Evolutionary conservation across 1,140 invertebrate genomes (phyloP).

Genomic region (Aphis gossypii): DNA sequence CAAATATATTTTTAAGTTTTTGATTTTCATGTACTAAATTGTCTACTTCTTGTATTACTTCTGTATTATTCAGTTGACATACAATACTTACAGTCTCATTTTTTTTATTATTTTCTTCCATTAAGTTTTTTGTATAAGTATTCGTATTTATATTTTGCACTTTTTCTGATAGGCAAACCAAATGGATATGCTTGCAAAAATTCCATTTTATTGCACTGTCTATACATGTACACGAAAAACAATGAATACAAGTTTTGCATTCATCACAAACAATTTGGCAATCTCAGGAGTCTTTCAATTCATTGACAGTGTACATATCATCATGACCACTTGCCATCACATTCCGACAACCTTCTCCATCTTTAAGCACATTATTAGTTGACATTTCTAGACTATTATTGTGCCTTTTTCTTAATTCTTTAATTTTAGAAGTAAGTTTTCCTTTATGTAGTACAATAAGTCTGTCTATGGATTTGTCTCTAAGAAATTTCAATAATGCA

Average conservation of each 20-base stretch:
- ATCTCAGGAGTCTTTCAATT: constrained; percentile 10
- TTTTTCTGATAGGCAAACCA: background rate
- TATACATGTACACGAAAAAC: background rate
- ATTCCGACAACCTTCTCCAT: background rate
- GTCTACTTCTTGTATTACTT: background rate
- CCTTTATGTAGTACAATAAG: no score
- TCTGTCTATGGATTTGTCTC: no score
- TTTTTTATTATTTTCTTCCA: background rate
- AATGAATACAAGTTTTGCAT: constrained; percentile 15
- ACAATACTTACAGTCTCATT: background rate
- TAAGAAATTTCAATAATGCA: no score
- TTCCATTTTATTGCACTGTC: constrained; percentile 3
- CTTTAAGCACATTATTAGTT: background rate
- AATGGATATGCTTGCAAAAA: background rate
- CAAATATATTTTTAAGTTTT: background rate
- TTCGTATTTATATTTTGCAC: background rate
- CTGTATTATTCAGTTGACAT: background rate
- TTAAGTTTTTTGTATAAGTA: background rate
- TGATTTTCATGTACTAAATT: background rate
- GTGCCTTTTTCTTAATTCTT: no score
- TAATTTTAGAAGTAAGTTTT: no score
- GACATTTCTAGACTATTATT: no score
- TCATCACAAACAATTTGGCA: background rate
- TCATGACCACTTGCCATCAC: constrained; percentile 6
- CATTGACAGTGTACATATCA: background rate